Evolutionary conservation across 2,113 vertebrate species (phyloP).

Genomic region (Siniperca knerii): DNA sequence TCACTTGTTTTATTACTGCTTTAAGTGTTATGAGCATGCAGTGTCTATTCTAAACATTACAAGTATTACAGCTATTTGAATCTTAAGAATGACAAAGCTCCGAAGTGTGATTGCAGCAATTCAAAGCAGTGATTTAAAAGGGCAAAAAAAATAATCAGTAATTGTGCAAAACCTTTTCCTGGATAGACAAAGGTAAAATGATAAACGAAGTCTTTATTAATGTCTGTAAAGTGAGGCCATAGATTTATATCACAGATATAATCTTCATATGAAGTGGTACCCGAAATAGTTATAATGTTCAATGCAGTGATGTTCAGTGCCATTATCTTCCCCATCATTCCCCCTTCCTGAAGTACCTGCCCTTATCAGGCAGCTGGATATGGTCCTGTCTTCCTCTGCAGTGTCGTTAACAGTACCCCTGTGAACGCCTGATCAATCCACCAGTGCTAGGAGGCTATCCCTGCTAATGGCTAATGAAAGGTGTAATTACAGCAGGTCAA

Average conservation of each 20-base stretch:
- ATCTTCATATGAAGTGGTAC: slow-evolving; percentile 61
- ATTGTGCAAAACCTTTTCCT: slow-evolving; percentile 5
- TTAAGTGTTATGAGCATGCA: neutral
- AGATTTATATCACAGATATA: slow-evolving; percentile 59
- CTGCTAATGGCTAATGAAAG: slow-evolving; percentile 82
- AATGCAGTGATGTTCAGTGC: slow-evolving; percentile 23
- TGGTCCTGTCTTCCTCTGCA: slow-evolving; percentile 52
- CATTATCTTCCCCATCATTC: slow-evolving; percentile 69
- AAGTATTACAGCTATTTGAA: slow-evolving; percentile 15
- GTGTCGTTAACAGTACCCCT: slow-evolving; percentile 65
- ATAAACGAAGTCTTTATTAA: slow-evolving; percentile 39
- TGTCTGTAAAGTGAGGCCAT: slow-evolving; percentile 32
- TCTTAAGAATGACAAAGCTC: neutral
- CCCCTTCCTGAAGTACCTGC: slow-evolving; percentile 62
- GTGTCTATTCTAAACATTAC: neutral
- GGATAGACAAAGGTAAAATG: slow-evolving; percentile 8
- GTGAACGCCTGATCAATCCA: slow-evolving; percentile 70
- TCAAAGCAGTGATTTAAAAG: slow-evolving; percentile 13
- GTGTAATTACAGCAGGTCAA: slow-evolving; percentile 82
- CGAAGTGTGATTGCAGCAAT: neutral
- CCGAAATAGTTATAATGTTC: slow-evolving; percentile 53
- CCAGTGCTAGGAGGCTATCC: slow-evolving; percentile 63
- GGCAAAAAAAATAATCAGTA: neutral
- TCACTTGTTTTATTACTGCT: slow-evolving; percentile 8
- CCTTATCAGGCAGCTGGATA: slow-evolving; percentile 68